Evolutionary conservation across 1,140 invertebrate genomes (phyloP), one percentile per base, ranked within the genome.

Genomic region (Leptopilina boulardi): DNA sequence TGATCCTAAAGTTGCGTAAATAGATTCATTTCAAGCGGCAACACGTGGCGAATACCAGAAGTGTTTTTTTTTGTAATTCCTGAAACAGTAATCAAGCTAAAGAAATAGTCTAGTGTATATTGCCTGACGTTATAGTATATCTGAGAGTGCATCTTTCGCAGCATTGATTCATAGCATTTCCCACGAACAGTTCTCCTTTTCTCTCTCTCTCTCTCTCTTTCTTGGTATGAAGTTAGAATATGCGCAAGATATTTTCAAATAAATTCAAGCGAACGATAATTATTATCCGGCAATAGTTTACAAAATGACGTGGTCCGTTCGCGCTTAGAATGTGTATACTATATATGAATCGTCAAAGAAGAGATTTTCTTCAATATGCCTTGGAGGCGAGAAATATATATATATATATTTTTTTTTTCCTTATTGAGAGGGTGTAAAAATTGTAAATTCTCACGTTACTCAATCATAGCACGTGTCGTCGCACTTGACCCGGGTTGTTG

Each of bases 401-500:
- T n/a, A n/a, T n/a, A n/a, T n/a, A n/a, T n/a, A 51, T 18, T 38
- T 38, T 2, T 38, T 38, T 30, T 30, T 30, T 30, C 5, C 5
- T 30, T 30, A 5, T 30, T n/a, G n/a, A n/a, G n/a, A n/a, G 26
- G n/a, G 47, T 15, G n/a, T n/a, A 47, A 72, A 82, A 78, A 80
- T 75, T 51, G 9, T 26, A 21, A 72, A 77, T 82, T 82, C 81
- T 82, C 81, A 82, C 78, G 78, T 82, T 80, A 74, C 81, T 80
- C 78, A 83, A 76, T 79, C 77, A 80, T 79, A 79, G 79, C 76
- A 75, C 79, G 82, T 83, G 77, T 80, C 79, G 82, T 83, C 77
- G 82, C 79, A 78, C 79, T 82, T 82, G 79, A 82, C 81, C 78
- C 77, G 77, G 26, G 59, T 71, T 82, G n/a, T n/a, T n/a, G n/a